Conservation (phyloP, 2,113 vertebrate genomes). For the Desmodus rotundus region DNA sequence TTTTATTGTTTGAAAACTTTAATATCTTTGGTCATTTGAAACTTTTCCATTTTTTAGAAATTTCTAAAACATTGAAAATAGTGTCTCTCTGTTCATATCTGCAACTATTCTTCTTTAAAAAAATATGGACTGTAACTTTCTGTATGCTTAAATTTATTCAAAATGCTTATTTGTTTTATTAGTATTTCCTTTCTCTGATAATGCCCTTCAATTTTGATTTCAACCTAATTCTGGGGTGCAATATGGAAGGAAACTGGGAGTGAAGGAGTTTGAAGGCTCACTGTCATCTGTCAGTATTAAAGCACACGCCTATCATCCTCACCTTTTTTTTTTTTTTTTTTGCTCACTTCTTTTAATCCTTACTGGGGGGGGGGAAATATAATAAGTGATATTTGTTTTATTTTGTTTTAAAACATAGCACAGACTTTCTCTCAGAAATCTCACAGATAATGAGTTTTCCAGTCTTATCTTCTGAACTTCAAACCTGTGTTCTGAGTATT, state of each 20-base stretch:
- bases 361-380: not conserved
- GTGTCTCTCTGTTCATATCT: not conserved
- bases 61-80: not conserved
- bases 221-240: not conserved
- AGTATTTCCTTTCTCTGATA: not conserved
- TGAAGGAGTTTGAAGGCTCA: not conserved
- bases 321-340: not conserved
- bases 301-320: not conserved
- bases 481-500: not conserved
- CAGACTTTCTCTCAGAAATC: not conserved
- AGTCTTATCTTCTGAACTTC: not conserved
- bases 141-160: not conserved
- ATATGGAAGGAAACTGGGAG: not conserved
- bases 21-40: not conserved
- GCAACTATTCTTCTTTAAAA: not conserved
- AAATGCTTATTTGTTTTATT: not conserved
- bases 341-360: not conserved
- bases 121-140: not conserved
- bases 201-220: not conserved
- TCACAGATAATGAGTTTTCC: not conserved
- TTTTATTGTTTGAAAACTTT: not conserved
- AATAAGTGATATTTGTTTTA: not conserved
- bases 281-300: not conserved
- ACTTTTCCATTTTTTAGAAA: not conserved
- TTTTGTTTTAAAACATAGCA: not conserved